Percentiles rank a stretch among this genome's conserved stretches.
Conservation (phyloP, 2,113 vertebrate species). For the Prinia subflava region DNA sequence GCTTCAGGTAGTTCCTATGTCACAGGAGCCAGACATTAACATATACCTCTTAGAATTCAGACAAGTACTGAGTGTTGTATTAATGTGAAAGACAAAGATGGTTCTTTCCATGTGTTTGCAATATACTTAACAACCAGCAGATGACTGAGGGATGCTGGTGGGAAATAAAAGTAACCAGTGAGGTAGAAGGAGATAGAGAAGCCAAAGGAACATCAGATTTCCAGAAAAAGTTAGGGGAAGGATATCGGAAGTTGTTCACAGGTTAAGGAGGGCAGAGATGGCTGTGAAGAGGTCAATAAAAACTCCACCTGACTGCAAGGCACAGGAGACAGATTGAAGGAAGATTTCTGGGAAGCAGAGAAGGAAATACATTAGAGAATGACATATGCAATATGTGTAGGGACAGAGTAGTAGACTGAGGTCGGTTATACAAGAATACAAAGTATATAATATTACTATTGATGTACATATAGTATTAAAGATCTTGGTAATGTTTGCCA, state of each 20-base stretch:
- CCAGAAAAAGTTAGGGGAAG: not conserved
- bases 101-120: not conserved
- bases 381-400: accelerated
- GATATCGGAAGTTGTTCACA: not conserved
- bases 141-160: not conserved
- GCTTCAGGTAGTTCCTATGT: not conserved
- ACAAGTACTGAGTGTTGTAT: not conserved
- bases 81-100: not conserved
- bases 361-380: not conserved
- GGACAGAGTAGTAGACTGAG: not conserved
- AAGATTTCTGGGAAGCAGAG: not conserved
- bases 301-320: not conserved
- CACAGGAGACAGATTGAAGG: not conserved
- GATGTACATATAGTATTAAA: not conserved
- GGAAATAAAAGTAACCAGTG: not conserved
- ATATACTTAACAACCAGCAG: not conserved
- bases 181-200: not conserved
- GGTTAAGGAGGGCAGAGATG: not conserved
- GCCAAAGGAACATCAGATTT: not conserved
- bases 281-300: not conserved
- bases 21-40: not conserved
- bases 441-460: not conserved
- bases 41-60: not conserved
- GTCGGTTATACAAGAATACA: not conserved
- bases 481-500: not conserved